Evolutionary conservation across 2,113 vertebrate species (phyloP).

Genomic region (Planiliza haematocheilus): DNA sequence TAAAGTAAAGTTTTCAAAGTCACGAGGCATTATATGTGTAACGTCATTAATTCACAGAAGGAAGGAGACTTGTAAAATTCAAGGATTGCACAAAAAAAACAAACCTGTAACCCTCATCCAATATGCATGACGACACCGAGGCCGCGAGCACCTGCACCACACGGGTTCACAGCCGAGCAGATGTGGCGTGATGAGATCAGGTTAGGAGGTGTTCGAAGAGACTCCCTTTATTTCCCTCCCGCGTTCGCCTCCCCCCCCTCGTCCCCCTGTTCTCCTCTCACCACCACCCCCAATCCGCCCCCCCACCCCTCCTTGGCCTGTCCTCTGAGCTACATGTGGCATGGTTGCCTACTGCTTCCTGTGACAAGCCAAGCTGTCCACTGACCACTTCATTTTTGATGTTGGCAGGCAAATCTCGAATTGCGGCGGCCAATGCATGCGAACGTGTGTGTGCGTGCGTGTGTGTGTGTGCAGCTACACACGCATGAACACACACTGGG

Average conservation of each 20-base stretch:
- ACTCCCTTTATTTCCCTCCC: constrained; percentile 13
- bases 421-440: constrained; percentile 28
- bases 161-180: constrained; percentile 63
- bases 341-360: constrained; percentile 68
- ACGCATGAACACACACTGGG: constrained; percentile 30
- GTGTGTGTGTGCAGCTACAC: not conserved
- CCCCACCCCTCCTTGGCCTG: constrained; percentile 73
- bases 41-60: constrained; percentile 31
- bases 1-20: constrained; percentile 47
- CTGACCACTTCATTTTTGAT: constrained; percentile 81
- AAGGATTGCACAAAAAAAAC: constrained; percentile 40
- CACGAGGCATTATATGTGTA: not conserved
- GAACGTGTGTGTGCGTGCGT: constrained; percentile 3
- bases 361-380: constrained; percentile 81
- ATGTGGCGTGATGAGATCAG: constrained; percentile 77
- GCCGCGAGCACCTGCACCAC: constrained; percentile 38
- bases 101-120: constrained; percentile 57
- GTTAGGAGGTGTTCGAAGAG: constrained; percentile 48
- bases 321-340: constrained; percentile 78
- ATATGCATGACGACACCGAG: constrained; percentile 48
- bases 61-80: constrained; percentile 10
- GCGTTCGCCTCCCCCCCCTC: not conserved
- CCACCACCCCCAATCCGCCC: not conserved
- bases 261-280: not conserved
- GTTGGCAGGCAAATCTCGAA: constrained; percentile 63